A percentile compares a stretch with the other conserved stretches of the same genome.
Conservation (phyloP, 2,797 vertebrate species). For the Poecilia picta region DNA sequence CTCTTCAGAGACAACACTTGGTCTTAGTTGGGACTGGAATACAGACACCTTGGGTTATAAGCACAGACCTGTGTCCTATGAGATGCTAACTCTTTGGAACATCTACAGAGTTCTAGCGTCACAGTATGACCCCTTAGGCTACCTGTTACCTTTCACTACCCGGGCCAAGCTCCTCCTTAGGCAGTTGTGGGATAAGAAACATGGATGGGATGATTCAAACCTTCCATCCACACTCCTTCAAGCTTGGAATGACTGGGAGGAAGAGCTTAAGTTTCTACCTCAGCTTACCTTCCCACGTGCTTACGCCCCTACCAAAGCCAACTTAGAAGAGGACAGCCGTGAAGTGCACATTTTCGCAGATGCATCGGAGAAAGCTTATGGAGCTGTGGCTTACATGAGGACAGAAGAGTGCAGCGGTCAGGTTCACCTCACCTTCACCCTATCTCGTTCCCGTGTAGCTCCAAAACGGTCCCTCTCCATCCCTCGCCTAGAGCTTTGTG, state of each 20-base stretch:
- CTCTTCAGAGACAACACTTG: no score
- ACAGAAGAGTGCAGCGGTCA: neutral
- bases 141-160: neutral
- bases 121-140: conserved; percentile 1
- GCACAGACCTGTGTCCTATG: no score
- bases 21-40: no score
- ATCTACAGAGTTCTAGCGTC: no score
- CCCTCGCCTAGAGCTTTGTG: no score
- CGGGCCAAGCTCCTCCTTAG: neutral
- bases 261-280: neutral
- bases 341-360: conserved; percentile 2
- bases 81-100: no score
- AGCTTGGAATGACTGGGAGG: neutral
- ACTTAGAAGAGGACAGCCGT: neutral
- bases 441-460: no score
- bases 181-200: neutral
- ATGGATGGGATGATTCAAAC: conserved; percentile 1
- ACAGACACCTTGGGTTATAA: no score
- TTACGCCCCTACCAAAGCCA: neutral
- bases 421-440: no score
- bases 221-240: neutral
- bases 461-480: no score
- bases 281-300: neutral
- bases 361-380: conserved; percentile 1
- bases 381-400: neutral